These are phyloP conservation scores for Drosophila ochracea DNA, from an alignment of 2,888 invertebrate genomes.

Conservation along the genomic window DNA sequence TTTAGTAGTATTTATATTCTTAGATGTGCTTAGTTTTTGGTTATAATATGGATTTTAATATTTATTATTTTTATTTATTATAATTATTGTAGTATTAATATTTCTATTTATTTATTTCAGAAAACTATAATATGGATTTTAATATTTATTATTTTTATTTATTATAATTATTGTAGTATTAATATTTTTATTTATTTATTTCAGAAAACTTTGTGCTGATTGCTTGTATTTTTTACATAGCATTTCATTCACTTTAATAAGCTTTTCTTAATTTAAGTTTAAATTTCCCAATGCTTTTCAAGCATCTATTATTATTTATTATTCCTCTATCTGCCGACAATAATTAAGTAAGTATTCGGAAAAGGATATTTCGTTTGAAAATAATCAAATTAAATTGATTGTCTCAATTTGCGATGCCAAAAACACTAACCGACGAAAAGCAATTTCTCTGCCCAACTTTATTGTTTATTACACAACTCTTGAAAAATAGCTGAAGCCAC, in stretches of 20 bases:
- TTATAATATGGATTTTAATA: neutral
- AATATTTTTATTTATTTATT: neutral
- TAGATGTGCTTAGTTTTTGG: neutral
- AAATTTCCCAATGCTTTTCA: neutral
- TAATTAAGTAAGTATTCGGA: neutral
- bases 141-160: neutral
- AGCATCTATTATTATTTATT: neutral
- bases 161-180: neutral
- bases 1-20: neutral
- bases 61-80: neutral
- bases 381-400: neutral
- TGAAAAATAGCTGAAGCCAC: neutral
- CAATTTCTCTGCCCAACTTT: conserved; percentile 4
- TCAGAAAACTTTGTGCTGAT: neutral
- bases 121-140: neutral
- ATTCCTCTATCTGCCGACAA: neutral
- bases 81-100: neutral
- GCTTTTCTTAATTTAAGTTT: neutral
- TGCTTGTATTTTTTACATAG: neutral
- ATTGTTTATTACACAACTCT: conserved; percentile 4
- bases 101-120: neutral
- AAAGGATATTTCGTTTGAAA: neutral
- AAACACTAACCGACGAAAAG: neutral
- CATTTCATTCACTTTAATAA: neutral
- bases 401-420: neutral